A percentile compares a stretch with the other conserved stretches of the same genome.
Evolutionary conservation across 2,797 vertebrate species (phyloP).

Genomic region (Amblyraja radiata): DNA sequence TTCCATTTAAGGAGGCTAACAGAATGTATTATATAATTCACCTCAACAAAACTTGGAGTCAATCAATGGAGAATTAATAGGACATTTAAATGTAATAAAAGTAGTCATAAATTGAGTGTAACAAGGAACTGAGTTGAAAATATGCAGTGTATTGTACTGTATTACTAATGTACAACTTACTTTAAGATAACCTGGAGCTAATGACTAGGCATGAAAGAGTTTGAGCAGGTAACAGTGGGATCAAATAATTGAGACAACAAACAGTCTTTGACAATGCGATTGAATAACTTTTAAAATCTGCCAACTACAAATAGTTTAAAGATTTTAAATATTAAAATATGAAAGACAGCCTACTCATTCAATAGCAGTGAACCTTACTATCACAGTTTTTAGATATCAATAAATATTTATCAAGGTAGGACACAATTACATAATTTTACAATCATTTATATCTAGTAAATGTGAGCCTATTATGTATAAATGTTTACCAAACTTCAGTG

Average conservation of each 20-base stretch:
- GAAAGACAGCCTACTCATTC: not conserved
- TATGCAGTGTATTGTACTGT: not conserved
- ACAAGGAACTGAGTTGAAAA: not conserved
- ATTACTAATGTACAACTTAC: not conserved
- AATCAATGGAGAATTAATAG: not conserved
- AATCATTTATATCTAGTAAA: not conserved
- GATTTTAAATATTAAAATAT: not conserved
- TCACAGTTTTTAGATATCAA: not conserved
- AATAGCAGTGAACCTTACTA: not conserved
- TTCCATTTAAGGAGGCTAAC: not conserved
- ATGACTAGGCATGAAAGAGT: not conserved
- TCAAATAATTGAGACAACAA: not conserved
- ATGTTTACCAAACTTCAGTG: not conserved
- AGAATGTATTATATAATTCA: not conserved
- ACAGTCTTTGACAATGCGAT: not conserved
- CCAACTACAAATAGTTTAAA: not conserved
- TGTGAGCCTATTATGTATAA: not conserved
- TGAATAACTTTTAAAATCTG: not conserved
- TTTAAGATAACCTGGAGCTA: not conserved
- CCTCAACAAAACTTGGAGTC: not conserved
- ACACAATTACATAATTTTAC: not conserved
- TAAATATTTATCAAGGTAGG: not conserved
- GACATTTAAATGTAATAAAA: not conserved
- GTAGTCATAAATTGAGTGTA: not conserved
- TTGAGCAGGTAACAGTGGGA: not conserved